Evolutionary conservation across 2,888 invertebrate species (phyloP).

Genomic region (Cyaniris semiargus): DNA sequence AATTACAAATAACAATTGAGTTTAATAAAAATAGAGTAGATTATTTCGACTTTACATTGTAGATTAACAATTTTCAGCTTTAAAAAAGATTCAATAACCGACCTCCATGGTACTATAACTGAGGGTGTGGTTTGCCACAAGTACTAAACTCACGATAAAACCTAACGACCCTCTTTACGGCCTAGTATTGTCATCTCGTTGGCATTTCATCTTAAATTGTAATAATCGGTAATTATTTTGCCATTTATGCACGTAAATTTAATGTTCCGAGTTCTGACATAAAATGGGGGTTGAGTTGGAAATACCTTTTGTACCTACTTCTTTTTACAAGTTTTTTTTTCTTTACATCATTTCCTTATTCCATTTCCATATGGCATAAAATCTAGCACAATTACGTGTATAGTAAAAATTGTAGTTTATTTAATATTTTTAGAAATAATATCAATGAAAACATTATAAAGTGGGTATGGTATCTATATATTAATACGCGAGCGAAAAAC

Average conservation of each 20-base stretch:
- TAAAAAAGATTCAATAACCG: conserved; percentile 31
- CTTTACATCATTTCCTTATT: not conserved
- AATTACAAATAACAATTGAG: no score
- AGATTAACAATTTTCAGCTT: not conserved
- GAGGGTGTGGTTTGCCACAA: conserved; percentile 63
- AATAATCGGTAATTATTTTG: conserved; percentile 24
- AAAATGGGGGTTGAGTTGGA: not conserved
- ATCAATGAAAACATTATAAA: not conserved
- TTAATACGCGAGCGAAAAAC: no score
- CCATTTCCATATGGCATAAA: not conserved
- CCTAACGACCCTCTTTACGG: conserved; percentile 47
- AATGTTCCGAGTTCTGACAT: not conserved
- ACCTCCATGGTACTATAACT: conserved; percentile 41
- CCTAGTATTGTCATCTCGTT: conserved; percentile 60
- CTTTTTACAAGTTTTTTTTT: not conserved
- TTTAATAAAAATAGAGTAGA: not conserved
- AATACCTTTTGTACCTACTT: not conserved
- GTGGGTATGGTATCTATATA: no score
- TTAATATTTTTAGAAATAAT: not conserved
- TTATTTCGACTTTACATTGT: not conserved
- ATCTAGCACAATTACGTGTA: not conserved
- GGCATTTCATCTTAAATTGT: conserved; percentile 50
- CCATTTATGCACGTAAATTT: not conserved
- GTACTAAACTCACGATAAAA: conserved; percentile 59
- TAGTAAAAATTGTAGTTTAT: no score